Conservation (phyloP, 2,888 invertebrate species). For the Margaritifera margaritifera region DNA sequence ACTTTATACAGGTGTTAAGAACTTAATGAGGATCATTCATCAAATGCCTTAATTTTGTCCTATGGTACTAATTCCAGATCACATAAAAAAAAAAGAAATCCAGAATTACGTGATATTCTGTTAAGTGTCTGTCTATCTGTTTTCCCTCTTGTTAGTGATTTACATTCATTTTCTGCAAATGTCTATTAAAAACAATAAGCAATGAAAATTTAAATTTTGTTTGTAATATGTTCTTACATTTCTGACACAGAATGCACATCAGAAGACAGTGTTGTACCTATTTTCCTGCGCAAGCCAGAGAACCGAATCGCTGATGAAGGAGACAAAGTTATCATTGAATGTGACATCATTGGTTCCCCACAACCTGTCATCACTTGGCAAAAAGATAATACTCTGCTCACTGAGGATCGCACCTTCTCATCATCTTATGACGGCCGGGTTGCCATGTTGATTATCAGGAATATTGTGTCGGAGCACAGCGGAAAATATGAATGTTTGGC, state of each 20-base stretch:
- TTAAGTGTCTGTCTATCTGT: too few relatives aligned
- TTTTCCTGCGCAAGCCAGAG: slow-evolving; percentile 53
- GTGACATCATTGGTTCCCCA: slow-evolving; percentile 62
- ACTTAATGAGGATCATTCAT: too few relatives aligned
- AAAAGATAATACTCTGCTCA: slow-evolving; percentile 39
- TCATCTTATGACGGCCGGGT: slow-evolving; percentile 54
- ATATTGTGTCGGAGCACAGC: slow-evolving; percentile 45
- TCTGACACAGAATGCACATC: slow-evolving; percentile 24
- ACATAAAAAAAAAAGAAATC: too few relatives aligned
- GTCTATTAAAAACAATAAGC: too few relatives aligned
- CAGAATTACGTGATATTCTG: too few relatives aligned
- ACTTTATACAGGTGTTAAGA: too few relatives aligned
- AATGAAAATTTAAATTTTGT: neutral
- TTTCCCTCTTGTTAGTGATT: too few relatives aligned
- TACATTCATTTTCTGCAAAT: too few relatives aligned
- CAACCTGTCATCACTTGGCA: slow-evolving; percentile 56
- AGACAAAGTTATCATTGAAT: slow-evolving; percentile 53
- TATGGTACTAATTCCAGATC: too few relatives aligned
- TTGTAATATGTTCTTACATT: neutral
- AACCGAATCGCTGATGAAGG: slow-evolving; percentile 48
- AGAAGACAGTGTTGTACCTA: slow-evolving; percentile 51
- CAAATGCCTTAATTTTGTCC: too few relatives aligned
- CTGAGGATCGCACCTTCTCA: slow-evolving; percentile 22
- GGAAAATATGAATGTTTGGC: slow-evolving; percentile 60
- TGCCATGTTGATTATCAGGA: slow-evolving; percentile 51